A percentile compares a stretch with the other conserved stretches of the same genome.
phyloP scores from a whole-genome alignment of 2,113 vertebrate genomes.

The Phrynocephalus versicolor region DNA sequence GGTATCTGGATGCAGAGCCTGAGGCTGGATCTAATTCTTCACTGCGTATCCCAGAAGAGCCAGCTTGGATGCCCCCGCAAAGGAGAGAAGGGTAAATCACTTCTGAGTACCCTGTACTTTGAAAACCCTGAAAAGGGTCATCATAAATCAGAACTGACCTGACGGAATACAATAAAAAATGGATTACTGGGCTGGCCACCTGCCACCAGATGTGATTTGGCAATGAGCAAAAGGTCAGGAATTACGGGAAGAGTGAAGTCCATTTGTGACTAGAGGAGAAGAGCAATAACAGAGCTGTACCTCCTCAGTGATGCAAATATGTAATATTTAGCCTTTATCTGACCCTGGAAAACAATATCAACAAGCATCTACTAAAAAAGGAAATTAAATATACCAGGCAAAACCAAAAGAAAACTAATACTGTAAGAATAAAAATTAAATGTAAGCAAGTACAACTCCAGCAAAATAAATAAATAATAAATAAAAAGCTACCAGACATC shows the following conservation, averaged over 20 bases:
- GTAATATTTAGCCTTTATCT: constrained; percentile 47
- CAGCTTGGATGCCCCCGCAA: too few species aligned
- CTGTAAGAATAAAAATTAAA: constrained; percentile 45
- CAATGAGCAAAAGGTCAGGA: neutral
- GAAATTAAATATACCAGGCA: constrained; percentile 41
- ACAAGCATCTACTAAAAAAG: constrained; percentile 19
- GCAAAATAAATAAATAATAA: too few species aligned
- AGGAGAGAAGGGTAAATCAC: too few species aligned
- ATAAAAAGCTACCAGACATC: constrained; percentile 15
- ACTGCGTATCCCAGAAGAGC: too few species aligned
- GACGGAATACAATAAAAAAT: too few species aligned
- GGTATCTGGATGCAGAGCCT: too few species aligned
- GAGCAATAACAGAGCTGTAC: neutral
- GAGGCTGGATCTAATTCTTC: too few species aligned
- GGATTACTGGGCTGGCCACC: neutral
- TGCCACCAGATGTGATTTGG: neutral
- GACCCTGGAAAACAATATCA: constrained; percentile 32
- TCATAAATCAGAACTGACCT: too few species aligned
- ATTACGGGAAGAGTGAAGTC: neutral
- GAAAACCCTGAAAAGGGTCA: too few species aligned
- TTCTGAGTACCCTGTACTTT: too few species aligned
- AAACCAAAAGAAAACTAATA: neutral
- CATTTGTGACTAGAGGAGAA: neutral
- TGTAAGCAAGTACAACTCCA: too few species aligned
- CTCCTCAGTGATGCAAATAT: constrained; percentile 31